Conservation (phyloP, 2,797 vertebrate species). For the Lagorchestes hirsutus region DNA sequence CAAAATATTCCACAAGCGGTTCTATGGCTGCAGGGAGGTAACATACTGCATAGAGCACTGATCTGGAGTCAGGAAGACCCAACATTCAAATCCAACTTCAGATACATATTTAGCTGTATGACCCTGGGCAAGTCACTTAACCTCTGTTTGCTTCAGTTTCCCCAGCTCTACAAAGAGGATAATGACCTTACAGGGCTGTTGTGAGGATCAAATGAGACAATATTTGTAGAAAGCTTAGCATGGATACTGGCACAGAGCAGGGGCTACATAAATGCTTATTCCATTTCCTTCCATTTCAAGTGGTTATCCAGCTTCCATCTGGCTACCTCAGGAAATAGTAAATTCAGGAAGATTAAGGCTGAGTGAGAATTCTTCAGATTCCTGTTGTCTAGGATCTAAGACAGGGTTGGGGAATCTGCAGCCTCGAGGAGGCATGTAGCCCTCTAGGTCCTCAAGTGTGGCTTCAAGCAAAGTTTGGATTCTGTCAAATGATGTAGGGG, state of each 20-base stretch:
- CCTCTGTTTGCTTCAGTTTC: too few relatives aligned
- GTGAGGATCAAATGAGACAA: neutral
- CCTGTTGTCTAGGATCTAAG: too few relatives aligned
- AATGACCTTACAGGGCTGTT: neutral
- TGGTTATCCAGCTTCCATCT: neutral
- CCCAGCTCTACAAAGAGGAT: too few relatives aligned
- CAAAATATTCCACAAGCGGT: neutral
- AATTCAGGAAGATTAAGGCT: neutral
- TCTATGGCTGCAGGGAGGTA: neutral
- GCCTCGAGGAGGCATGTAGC: too few relatives aligned
- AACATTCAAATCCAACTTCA: neutral
- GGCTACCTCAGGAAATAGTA: neutral
- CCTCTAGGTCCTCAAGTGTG: too few relatives aligned
- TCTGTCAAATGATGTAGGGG: too few relatives aligned
- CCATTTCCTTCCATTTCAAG: neutral
- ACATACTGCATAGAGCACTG: neutral
- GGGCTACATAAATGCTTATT: too few relatives aligned
- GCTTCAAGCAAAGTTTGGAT: too few relatives aligned
- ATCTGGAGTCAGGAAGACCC: neutral
- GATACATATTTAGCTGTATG: neutral
- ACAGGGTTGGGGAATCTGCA: too few relatives aligned
- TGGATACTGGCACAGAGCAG: neutral
- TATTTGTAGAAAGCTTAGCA: neutral
- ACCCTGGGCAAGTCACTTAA: neutral
- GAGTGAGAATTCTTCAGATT: too few relatives aligned